Percentiles rank a stretch among this genome's conserved stretches.
Evolutionary conservation across 2,797 vertebrate genomes (phyloP).

Genomic region (Sardinella longiceps): DNA sequence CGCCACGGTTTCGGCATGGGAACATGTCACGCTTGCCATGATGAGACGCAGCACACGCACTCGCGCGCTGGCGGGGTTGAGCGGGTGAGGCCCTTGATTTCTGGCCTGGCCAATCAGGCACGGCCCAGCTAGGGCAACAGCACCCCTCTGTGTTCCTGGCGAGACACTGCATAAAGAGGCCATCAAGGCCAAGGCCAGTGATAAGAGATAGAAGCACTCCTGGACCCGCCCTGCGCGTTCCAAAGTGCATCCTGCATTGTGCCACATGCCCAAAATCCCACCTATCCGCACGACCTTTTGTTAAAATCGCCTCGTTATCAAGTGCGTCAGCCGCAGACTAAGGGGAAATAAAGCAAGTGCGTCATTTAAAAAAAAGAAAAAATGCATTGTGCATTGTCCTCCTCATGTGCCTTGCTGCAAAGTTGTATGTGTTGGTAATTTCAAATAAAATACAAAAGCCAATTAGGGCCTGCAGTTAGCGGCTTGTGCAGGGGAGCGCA

Average conservation of each 20-base stretch:
- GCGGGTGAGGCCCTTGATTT: background rate
- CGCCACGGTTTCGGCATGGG: background rate
- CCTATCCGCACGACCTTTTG: background rate
- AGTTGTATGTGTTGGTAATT: constrained; percentile 28
- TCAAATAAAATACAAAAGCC: constrained; percentile 45
- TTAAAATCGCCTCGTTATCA: background rate
- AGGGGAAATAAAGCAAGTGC: background rate
- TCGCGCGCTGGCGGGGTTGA: background rate
- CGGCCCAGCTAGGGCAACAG: constrained; percentile 35
- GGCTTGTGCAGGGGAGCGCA: constrained; percentile 42
- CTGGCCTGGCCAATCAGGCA: background rate
- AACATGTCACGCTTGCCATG: constrained; percentile 1
- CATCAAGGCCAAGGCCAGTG: background rate
- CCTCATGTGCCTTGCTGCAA: constrained; percentile 23
- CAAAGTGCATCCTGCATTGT: constrained; percentile 1
- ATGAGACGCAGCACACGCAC: background rate
- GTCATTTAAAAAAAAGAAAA: background rate
- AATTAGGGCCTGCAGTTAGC: constrained; percentile 53
- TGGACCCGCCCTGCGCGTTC: background rate
- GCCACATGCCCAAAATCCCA: background rate
- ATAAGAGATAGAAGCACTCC: background rate
- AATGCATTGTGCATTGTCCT: constrained; percentile 7
- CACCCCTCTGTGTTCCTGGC: constrained; percentile 44
- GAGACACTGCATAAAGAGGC: constrained; percentile 35
- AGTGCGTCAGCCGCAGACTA: background rate